Conservation (phyloP, 2,113 vertebrate genomes). For the Polypterus senegalus region DNA sequence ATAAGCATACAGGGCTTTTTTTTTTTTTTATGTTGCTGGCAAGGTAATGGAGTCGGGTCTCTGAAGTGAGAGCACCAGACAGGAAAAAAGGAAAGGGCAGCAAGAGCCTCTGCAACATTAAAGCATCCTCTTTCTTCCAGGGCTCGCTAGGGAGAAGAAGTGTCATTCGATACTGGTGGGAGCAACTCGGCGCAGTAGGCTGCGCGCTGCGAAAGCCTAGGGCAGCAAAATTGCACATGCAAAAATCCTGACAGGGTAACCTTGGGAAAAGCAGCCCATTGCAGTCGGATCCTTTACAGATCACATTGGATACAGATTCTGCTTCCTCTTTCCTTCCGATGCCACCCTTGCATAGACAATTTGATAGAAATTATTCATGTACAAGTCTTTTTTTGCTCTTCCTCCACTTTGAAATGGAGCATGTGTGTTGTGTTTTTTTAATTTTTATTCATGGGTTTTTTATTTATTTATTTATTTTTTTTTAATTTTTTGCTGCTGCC, state of each 20-base stretch:
- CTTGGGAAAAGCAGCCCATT: slow-evolving; percentile 5
- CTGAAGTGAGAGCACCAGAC: neutral
- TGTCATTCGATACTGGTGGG: slow-evolving; percentile 11
- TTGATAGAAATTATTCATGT: no score
- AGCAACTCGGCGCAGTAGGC: slow-evolving; percentile 11
- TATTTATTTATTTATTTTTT: no score
- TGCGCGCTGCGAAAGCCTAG: slow-evolving; percentile 18
- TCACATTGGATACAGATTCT: no score
- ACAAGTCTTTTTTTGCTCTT: no score
- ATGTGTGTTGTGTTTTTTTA: no score
- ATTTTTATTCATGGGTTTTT: no score
- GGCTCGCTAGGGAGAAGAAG: slow-evolving; percentile 18
- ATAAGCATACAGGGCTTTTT: slow-evolving; percentile 2
- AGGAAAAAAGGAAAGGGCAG: neutral
- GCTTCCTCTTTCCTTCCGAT: no score
- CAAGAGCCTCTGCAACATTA: slow-evolving; percentile 15
- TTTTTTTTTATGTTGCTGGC: slow-evolving; percentile 10
- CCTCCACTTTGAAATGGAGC: no score
- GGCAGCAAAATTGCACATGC: slow-evolving; percentile 3
- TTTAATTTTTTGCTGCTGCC: no score
- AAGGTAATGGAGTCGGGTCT: slow-evolving; percentile 10
- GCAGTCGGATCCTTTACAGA: no score
- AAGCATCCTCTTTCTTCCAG: slow-evolving; percentile 16
- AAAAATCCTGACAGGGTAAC: slow-evolving; percentile 20
- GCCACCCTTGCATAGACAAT: no score